These are phyloP conservation scores for Lepilemur septentrionalis DNA, from an alignment of 2,797 vertebrate species.

Conservation along the genomic window DNA sequence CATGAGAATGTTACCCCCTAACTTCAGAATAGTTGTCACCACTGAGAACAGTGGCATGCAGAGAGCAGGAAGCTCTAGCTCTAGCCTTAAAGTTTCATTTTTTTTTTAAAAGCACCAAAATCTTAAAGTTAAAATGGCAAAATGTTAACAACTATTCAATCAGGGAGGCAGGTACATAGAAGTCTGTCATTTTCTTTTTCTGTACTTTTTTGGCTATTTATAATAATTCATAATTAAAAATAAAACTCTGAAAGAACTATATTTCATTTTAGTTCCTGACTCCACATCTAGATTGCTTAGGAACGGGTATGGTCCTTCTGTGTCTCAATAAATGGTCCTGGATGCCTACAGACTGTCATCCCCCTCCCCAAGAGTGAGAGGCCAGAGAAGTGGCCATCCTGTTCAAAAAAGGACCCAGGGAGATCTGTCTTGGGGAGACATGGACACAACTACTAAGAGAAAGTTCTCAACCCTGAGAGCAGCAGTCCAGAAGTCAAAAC, in stretches of 20 bases:
- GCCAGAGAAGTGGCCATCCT: not conserved
- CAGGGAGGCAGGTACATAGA: not conserved
- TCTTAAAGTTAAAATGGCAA: conserved; percentile 37
- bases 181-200: not conserved
- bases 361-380: not conserved
- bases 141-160: not conserved
- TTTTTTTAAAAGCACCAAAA: not conserved
- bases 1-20: not conserved
- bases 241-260: not conserved
- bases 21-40: not conserved
- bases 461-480: not conserved
- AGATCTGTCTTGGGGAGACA: not conserved
- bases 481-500: not conserved
- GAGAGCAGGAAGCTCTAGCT: not conserved
- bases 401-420: not conserved
- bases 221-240: conserved; percentile 19
- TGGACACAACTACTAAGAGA: not conserved
- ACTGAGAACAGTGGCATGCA: not conserved
- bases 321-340: not conserved
- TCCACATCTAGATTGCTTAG: not conserved
- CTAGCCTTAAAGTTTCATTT: not conserved
- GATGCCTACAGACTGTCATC: not conserved
- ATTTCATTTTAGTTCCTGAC: not conserved
- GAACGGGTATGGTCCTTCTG: not conserved
- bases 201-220: not conserved